phyloP scores from a whole-genome alignment of 1,140 invertebrate genomes.

The Hyposmocoma kahamanoa region DNA sequence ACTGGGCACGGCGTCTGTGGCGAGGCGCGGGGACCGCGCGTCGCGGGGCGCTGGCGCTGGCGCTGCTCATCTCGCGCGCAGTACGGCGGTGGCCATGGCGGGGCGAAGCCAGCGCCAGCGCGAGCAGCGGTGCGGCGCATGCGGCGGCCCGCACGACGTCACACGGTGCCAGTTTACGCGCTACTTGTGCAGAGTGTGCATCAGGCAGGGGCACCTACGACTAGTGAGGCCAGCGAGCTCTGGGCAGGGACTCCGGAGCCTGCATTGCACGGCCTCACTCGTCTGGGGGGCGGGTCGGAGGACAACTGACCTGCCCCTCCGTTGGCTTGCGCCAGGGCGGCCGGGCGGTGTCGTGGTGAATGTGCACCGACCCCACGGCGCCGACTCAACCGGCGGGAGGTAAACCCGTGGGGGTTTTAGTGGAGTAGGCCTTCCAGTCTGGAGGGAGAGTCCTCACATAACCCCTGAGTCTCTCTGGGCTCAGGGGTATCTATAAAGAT shows the following conservation, averaged over 20 bases:
- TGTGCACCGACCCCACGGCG: background rate
- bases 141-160: background rate
- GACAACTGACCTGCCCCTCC: too few species aligned
- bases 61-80: too few species aligned
- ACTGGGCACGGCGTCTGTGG: background rate
- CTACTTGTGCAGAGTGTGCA: constrained; percentile 5
- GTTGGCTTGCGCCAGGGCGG: too few species aligned
- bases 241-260: too few species aligned
- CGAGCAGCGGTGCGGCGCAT: background rate
- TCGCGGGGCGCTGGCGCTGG: background rate
- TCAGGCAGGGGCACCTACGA: background rate
- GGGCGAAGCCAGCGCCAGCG: background rate
- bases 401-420: too few species aligned
- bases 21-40: background rate
- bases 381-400: background rate
- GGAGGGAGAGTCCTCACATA: too few species aligned
- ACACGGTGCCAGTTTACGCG: background rate
- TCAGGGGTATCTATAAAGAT: too few species aligned
- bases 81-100: background rate
- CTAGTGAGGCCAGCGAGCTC: background rate
- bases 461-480: too few species aligned
- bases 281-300: too few species aligned
- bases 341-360: too few species aligned
- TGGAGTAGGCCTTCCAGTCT: too few species aligned
- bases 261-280: too few species aligned